phyloP scores from a whole-genome alignment of 2,888 invertebrate species.

The Tribolium freemani region DNA sequence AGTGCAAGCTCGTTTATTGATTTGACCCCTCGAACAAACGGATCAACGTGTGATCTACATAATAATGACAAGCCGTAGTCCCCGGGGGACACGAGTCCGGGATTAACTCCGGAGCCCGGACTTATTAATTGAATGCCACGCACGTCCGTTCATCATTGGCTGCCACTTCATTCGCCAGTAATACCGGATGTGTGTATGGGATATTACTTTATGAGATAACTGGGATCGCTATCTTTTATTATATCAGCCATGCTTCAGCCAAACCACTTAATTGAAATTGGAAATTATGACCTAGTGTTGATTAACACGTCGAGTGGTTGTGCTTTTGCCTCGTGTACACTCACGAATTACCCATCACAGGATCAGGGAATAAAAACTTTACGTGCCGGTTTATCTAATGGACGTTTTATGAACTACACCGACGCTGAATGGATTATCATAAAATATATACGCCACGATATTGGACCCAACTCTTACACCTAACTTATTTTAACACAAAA shows the following conservation, averaged over 20 bases:
- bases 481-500: neutral
- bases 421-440: neutral
- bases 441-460: neutral
- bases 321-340: constrained; percentile 46
- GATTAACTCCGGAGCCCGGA: constrained; percentile 66
- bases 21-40: constrained; percentile 65
- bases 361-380: constrained; percentile 47
- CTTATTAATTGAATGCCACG: constrained; percentile 69
- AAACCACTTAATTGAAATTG: constrained; percentile 65
- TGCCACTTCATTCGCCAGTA: constrained; percentile 65
- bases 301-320: constrained; percentile 54
- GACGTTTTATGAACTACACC: constrained; percentile 41
- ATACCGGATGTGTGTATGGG: constrained; percentile 62
- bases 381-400: constrained; percentile 49
- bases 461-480: neutral
- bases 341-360: constrained; percentile 42
- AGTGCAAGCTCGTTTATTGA: constrained; percentile 59
- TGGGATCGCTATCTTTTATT: constrained; percentile 65
- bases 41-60: constrained; percentile 70
- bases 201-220: constrained; percentile 65
- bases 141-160: constrained; percentile 68
- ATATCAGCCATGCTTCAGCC: constrained; percentile 57
- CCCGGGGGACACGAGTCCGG: constrained; percentile 65
- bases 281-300: constrained; percentile 62
- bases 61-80: constrained; percentile 67